Evolutionary conservation across 1,140 invertebrate species (phyloP), one percentile per base, ranked within the genome.

Genomic region (Physella acuta): DNA sequence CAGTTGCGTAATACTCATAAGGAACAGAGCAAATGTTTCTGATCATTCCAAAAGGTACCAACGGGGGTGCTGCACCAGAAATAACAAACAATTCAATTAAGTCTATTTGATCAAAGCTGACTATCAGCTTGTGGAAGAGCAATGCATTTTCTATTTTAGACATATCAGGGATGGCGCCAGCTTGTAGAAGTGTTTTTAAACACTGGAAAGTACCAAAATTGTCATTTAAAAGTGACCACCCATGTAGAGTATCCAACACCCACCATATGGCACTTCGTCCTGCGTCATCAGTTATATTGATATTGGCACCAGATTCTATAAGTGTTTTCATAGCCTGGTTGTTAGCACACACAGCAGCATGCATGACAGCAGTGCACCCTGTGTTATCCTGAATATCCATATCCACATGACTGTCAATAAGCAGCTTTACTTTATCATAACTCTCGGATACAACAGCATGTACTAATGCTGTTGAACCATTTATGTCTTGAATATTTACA

Each of bases 401-500:
- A 44, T 61, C 36, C 3, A 26, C 59, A 8, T 34, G 24, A 26
- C 20, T 3, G 59, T n/a, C 26, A 24, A 61, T 39, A 4, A 61
- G 59, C 16, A 61, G 39, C 4, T 61, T 24, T 16, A 44, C 20
- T 61, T 14, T 61, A 4, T 44, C 36, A 61, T 8, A 24, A 2
- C 24, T 26, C 24, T 16, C 20, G 8, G n/a, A 1, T 24, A n/a
- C 14, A 44, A 44, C 59, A 2, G 59, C 59, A 20, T 2, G 5
- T n/a, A 61, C 28, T 2, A 61, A 34, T 28, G 59, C 0, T 24
- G 59, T 61, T 11, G 36, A 61, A 24, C 59, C 59, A 8, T 2
- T 11, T 36, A 26, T n/a, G 36, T 61, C 37, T 24, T 61, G 59
- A 5, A 61, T 28, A 24, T 61, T 61, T n/a, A 61, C 36, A 44